Percentiles rank a stretch among this genome's conserved stretches.
These are phyloP conservation scores for Epizoanthus stellaris DNA, from an alignment of 92 coral and sea anemone genomes.

Conservation along the genomic window DNA sequence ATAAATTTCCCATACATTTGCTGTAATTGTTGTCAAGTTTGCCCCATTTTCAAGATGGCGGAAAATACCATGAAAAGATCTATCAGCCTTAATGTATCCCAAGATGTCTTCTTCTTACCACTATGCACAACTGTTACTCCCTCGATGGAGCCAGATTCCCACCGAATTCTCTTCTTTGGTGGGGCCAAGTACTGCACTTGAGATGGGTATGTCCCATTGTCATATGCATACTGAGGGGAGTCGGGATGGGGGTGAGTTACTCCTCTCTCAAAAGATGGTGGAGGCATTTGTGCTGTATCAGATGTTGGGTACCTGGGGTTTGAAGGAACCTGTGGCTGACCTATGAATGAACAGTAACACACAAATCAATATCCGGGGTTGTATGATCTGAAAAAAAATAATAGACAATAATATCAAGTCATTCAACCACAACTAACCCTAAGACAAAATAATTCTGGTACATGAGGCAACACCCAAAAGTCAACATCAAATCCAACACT, in stretches of 20 bases:
- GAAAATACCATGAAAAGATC: too few relatives aligned
- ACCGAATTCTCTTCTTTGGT: conserved; percentile 67
- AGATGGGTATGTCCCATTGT: conserved; percentile 23
- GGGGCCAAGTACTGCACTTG: conserved; percentile 34
- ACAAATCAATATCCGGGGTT: too few relatives aligned
- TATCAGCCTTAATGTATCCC: too few relatives aligned
- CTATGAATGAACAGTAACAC: not conserved
- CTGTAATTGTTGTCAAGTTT: too few relatives aligned
- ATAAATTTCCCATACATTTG: too few relatives aligned
- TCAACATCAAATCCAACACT: too few relatives aligned
- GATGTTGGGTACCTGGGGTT: conserved; percentile 27
- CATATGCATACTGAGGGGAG: conserved; percentile 35
- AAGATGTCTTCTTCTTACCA: conserved; percentile 42
- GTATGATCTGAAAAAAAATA: too few relatives aligned
- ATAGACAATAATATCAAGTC: too few relatives aligned
- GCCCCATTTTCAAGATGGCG: too few relatives aligned
- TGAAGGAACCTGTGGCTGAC: conserved; percentile 21
- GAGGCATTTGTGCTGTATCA: conserved; percentile 35
- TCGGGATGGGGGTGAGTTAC: conserved; percentile 17
- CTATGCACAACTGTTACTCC: conserved; percentile 25
- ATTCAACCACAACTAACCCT: too few relatives aligned
- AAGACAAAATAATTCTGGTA: too few relatives aligned
- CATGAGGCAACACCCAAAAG: too few relatives aligned
- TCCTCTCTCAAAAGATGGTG: conserved; percentile 40
- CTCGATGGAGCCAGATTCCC: conserved; percentile 79